Base-by-base conservation (phyloP, 2,888 invertebrate species). In the Erannis defoliaria region DNA sequence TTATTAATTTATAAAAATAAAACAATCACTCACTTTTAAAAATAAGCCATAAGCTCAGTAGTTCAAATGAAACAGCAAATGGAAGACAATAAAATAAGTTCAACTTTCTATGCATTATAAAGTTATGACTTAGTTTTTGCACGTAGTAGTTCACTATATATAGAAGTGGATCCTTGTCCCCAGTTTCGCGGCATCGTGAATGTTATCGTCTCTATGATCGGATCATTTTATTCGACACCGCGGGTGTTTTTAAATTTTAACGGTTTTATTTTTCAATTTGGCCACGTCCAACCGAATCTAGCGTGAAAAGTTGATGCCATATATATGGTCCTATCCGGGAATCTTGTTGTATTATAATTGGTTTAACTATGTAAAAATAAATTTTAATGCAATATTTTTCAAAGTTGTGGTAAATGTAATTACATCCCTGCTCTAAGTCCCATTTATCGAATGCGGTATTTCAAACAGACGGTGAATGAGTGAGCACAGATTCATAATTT, bases 181-280 rank as follows among this genome's bases (percentile, higher is more conserved):
- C 37, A 14, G 37, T 37, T 16, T n/a, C n/a, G n/a, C n/a, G n/a
- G n/a, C n/a, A n/a, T n/a, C n/a, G n/a, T n/a, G n/a, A n/a, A n/a
- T n/a, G n/a, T n/a, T n/a, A n/a, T n/a, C n/a, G n/a, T n/a, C n/a
- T n/a, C n/a, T n/a, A n/a, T n/a, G n/a, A n/a, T n/a, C n/a, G 37
- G 37, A 33, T 31, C 42, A n/a, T 42, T 53, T 46, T 45, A 21
- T 37, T 46, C 38, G 63, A 65, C 40, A 49, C 55, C 40, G 59
- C 56, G 63, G 66, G 73, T 67, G 71, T 72, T 77, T 76, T 85
- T 72, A 83, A 85, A 82, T 85, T 84, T 85, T 85, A 79, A 85
- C 78, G 70, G 70, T 66, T 69, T 68, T 59, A 62, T 73, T 71
- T 81, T 81, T 79, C 77, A 77, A 81, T 80, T 75, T 75, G 69